phyloP scores from a whole-genome alignment of 1,140 invertebrate genomes.

The Propsilocerus akamusi region DNA sequence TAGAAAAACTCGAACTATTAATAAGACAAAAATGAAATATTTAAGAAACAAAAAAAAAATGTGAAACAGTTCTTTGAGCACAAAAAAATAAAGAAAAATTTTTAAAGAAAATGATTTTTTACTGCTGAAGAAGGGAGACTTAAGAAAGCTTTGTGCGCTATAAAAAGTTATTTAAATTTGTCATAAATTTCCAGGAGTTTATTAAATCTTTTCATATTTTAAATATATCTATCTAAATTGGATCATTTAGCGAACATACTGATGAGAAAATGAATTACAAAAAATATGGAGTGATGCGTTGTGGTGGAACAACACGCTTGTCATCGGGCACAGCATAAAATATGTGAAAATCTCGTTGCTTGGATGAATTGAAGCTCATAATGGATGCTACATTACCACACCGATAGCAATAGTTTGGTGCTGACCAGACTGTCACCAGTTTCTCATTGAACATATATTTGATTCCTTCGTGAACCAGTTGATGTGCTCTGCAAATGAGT shows the following conservation, averaged over 20 bases:
- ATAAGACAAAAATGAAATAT: no score
- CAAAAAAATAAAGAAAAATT: no score
- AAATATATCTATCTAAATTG: no score
- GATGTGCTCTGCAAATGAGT: slow-evolving; percentile 89
- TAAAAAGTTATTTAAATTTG: no score
- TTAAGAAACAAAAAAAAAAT: no score
- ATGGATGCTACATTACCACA: slow-evolving; percentile 90
- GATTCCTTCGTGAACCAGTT: slow-evolving; percentile 88
- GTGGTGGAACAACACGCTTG: slow-evolving; percentile 76
- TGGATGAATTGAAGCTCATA: slow-evolving; percentile 58
- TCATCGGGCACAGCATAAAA: slow-evolving; percentile 89
- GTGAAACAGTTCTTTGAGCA: no score
- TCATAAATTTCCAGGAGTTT: no score
- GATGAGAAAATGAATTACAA: slow-evolving; percentile 32
- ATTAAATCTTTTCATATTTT: no score
- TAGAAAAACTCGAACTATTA: no score
- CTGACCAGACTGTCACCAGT: slow-evolving; percentile 92
- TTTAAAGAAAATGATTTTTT: no score
- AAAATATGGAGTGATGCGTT: slow-evolving; percentile 91
- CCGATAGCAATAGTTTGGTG: slow-evolving; percentile 91
- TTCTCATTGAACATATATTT: slow-evolving; percentile 94
- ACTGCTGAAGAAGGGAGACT: no score
- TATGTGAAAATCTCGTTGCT: slow-evolving; percentile 63
- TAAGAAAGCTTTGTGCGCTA: no score
- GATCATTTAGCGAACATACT: not conserved